Conservation (phyloP, 2,797 vertebrate species). For the Mycteria americana region DNA sequence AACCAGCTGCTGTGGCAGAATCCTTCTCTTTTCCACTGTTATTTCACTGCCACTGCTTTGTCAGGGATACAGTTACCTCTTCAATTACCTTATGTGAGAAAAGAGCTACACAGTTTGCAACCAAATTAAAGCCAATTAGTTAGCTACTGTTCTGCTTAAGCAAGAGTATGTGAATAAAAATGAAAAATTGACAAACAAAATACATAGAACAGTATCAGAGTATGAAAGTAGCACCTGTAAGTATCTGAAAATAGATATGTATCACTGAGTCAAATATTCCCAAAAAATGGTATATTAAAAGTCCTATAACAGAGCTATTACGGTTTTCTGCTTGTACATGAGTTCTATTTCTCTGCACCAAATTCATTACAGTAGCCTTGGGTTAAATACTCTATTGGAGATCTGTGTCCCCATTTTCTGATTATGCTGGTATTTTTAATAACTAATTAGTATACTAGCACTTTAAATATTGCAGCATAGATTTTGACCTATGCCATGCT, state of each 20-base stretch:
- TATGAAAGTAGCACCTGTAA: background rate
- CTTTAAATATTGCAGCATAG: background rate
- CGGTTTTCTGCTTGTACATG: background rate
- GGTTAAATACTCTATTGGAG: background rate
- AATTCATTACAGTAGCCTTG: background rate
- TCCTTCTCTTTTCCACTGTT: background rate
- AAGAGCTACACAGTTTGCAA: background rate
- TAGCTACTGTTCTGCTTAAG: background rate
- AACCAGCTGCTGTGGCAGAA: background rate
- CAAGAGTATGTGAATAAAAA: background rate
- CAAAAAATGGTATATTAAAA: background rate
- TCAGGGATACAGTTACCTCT: background rate
- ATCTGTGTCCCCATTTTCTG: background rate
- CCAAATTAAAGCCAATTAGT: background rate
- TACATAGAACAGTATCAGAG: background rate
- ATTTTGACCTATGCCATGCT: background rate
- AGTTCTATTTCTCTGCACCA: background rate
- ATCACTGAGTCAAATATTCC: background rate
- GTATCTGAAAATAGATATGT: background rate
- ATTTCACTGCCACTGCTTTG: background rate
- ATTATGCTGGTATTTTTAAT: slow-evolving; percentile 25
- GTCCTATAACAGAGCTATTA: background rate
- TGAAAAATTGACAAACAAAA: background rate
- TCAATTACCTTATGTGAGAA: background rate
- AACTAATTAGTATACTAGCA: background rate